Evolutionary conservation across 2,888 invertebrate species (phyloP), one percentile per base, ranked within the genome.

Genomic region (Archips crataeganus): DNA sequence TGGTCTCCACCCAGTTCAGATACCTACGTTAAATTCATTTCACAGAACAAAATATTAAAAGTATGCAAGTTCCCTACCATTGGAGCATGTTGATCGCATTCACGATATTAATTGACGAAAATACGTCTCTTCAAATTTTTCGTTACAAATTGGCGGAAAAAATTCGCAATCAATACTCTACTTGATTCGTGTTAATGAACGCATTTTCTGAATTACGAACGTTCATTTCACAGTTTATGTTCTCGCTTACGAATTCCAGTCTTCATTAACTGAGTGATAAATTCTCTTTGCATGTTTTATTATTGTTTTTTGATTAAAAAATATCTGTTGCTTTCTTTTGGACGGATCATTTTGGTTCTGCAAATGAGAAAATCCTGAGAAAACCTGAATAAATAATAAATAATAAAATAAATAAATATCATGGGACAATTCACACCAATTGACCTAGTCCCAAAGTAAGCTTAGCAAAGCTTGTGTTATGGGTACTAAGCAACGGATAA

Each of bases 151-250:
- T 67, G 67, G 51, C 66, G 66, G 34, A 23, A 60, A 57, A 39
- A 61, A 62, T 47, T 71, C 49, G 39, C 71, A 23, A 61, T 23
- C 65, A 42, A 72, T 67, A 72, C 23, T 23, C 23, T 23, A 23
- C 62, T 72, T 54, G 49, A 67, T 65, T 66, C 60, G 61, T 51
- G 66, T 62, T 62, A 70, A 72, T 68, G 62, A 72, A 68, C 72
- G 62, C 62, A 68, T 72, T 62, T 72, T 71, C 45, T 54, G 54
- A 71, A 71, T 71, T 63, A 15, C 59, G 69, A 60, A 60, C 51
- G 47, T 64, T 69, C 73, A 47, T 59, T 68, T 68, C 47, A 11
- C 36, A 57, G 49, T 63, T 64, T 73, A 45, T 68, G 63, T 67
- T 42, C 36, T 15, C 39, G n/a, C 11, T 61, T 11, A 11, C 10